Base-by-base conservation (phyloP, 2,888 invertebrate species). In the Dugesia japonica region DNA sequence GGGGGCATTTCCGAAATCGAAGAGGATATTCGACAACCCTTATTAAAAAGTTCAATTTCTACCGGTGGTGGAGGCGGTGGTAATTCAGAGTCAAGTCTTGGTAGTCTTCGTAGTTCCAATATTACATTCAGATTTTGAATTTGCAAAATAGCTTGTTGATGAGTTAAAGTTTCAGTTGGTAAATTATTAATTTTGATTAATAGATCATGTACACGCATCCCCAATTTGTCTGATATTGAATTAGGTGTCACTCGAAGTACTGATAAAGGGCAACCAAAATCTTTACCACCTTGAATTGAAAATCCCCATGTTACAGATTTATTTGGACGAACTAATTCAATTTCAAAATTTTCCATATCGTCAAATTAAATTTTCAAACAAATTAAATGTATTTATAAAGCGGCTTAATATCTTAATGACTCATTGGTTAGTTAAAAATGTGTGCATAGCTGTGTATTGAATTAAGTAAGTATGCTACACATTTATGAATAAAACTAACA, bases 261-360 rank as follows among this genome's bases (percentile, higher is more conserved):
- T 1, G 83, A 81, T 42, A 84, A 78, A 1, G 84, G 82, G 38
- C 81, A 80, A 77, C 81, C 81, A 78, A 83, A 84, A 79, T 84
- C 84, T 79, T 82, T 82, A 77, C 84, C 84, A 78, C 84, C 84
- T 79, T 84, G 83, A 82, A 84, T 81, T 74, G 84, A 83, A 82
- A 84, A 84, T 79, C 84, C 84, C 84, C 84, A 84, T 79, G 84
- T 56, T 20, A n/a, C n/a, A n/a, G n/a, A 20, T 56, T 56, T 56
- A n/a, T 56, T 56, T 13, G 56, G 56, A 4, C 56, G 56, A 56
- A n/a, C 7, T 56, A 56, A 56, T 56, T 56, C 56, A 20, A 56
- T 20, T 56, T 56, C 23, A 23, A 56, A 56, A n/a, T 9, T 23
- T 4, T 56, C 56, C 56, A 56, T 56, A 9, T 56, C 56, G n/a